Evolutionary conservation across 2,888 invertebrate species (phyloP).

Genomic region (Sarcophaga rosellei): DNA sequence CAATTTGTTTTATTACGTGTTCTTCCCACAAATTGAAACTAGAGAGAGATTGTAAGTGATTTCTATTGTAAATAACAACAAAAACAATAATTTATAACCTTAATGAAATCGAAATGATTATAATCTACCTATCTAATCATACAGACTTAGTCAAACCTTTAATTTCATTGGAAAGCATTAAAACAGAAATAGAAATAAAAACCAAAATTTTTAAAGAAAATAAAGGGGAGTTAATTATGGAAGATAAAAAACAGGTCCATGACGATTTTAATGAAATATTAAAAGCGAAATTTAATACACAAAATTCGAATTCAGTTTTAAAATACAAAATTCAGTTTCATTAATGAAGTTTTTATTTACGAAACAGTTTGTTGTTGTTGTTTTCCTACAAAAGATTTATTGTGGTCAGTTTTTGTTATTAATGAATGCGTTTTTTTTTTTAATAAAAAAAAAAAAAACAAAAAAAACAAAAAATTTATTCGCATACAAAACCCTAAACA

Average conservation of each 20-base stretch:
- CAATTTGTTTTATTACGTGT: too few species aligned
- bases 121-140: constrained; percentile 11
- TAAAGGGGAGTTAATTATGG: not conserved
- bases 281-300: constrained; percentile 6
- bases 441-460: too few species aligned
- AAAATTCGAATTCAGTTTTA: constrained; percentile 6
- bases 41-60: too few species aligned
- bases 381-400: not conserved
- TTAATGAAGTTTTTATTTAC: constrained; percentile 1
- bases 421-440: not conserved
- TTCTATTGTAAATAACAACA: not conserved
- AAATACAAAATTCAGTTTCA: constrained; percentile 19
- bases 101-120: constrained; percentile 29
- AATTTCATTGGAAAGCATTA: too few species aligned
- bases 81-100: not conserved
- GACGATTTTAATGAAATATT: constrained; percentile 21
- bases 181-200: not conserved
- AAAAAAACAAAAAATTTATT: not conserved
- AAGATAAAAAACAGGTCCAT: constrained; percentile 28
- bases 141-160: not conserved
- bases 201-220: not conserved
- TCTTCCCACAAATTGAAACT: too few species aligned
- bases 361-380: constrained; percentile 3
- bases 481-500: constrained; percentile 59
- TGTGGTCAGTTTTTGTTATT: not conserved